A percentile compares a stretch with the other conserved stretches of the same genome.
These are phyloP conservation scores for Acanthurus leucopareius DNA, from an alignment of 2,797 vertebrate species.

Conservation along the genomic window DNA sequence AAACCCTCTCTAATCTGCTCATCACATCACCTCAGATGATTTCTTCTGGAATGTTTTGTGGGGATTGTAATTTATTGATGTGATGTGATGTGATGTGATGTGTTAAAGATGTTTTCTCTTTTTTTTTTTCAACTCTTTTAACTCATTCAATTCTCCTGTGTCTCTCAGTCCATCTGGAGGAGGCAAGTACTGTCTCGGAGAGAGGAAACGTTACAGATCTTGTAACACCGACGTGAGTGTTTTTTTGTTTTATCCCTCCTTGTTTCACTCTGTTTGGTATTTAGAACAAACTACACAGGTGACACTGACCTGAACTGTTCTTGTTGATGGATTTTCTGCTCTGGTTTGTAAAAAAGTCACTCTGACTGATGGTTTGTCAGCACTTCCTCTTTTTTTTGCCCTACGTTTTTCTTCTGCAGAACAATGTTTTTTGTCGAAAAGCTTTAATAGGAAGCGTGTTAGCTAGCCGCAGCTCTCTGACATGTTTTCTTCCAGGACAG, in stretches of 20 bases:
- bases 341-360: slow-evolving; percentile 13
- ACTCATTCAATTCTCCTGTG: slow-evolving; percentile 61
- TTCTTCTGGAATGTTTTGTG: background rate
- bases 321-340: slow-evolving; percentile 26
- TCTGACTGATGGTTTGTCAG: slow-evolving; percentile 33
- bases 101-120: slow-evolving; percentile 51
- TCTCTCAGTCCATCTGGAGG: slow-evolving; percentile 95
- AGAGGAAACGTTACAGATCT: slow-evolving; percentile 97
- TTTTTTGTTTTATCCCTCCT: slow-evolving; percentile 15
- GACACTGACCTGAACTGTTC: slow-evolving; percentile 1
- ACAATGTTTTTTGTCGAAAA: slow-evolving; percentile 30
- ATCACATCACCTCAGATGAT: background rate
- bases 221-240: slow-evolving; percentile 98
- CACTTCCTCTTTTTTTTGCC: slow-evolving; percentile 7
- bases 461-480: slow-evolving; percentile 49
- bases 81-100: slow-evolving; percentile 1
- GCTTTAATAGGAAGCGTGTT: slow-evolving; percentile 39
- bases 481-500: slow-evolving; percentile 39
- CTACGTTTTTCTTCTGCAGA: slow-evolving; percentile 24
- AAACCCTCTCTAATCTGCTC: background rate
- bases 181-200: slow-evolving; percentile 98
- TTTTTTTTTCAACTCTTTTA: too few species aligned
- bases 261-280: slow-evolving; percentile 18
- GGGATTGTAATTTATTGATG: slow-evolving; percentile 12
- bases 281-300: background rate